Base-by-base conservation (phyloP, 2,888 invertebrate species). In the Oithona nana region DNA sequence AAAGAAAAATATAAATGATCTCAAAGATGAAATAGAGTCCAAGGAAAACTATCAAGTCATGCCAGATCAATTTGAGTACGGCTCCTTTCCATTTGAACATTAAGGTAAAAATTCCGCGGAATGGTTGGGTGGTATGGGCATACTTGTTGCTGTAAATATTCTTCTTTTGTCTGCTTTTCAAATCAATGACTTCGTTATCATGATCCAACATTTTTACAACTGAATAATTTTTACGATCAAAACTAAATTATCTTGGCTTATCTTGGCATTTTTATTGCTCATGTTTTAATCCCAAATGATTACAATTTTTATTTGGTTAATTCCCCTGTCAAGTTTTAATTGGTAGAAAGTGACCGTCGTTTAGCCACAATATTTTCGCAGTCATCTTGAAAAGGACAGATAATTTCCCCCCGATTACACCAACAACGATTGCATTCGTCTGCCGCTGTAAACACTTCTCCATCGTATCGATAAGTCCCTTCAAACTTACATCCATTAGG, bases 31-130 rank as follows among this genome's bases (percentile, higher is more conserved):
- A 50, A 26, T 66, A 16, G 63, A 66, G 56, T 64, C 65, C 29
- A 65, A 66, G 28, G 66, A 66, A 16, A 64, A 65, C 28, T 65
- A 59, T 16, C 22, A 59, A 50, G 24, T 59, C 59, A 3, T 59
- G 59, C 59, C 59, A 59, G 50, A 59, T 59, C 24, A 59, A 28
- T 49, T 59, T 59, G 11, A 49, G 22, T n/a, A 59, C 59, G 13
- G 28, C 26, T 22, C 59, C 59, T 50, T 49, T 59, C 59, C 59
- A 59, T n/a, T 28, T 49, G 28, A 22, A 22, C 28, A 59, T 59
- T 6, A 59, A 28, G 3, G 48, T 48, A 22, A 24, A 50, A 50
- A 59, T 49, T 6, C 59, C 59, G 4, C 50, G 59, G n/a, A 59
- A 59, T 16, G 49, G 59, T 50, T 59, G 22, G n/a, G 22, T 49